Conservation (phyloP, 2,113 vertebrate genomes). For the Centropus unirufus region DNA sequence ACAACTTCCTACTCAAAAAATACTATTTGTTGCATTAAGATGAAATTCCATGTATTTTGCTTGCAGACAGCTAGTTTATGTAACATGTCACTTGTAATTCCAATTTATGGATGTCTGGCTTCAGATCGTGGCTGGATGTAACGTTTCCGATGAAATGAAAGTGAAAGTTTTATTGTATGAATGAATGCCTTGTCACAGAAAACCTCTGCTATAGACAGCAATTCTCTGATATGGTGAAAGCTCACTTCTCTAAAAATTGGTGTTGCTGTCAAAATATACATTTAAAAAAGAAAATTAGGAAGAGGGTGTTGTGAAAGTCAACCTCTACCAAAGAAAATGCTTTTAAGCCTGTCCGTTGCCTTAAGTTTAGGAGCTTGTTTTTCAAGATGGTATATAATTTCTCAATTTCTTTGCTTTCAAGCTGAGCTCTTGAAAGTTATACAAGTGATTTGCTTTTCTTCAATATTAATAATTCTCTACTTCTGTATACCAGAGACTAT, state of each 20-base stretch:
- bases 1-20: not conserved
- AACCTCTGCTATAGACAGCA: not conserved
- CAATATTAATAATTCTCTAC: not conserved
- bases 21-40: slow-evolving; percentile 30
- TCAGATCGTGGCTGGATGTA: slow-evolving; percentile 11
- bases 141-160: slow-evolving; percentile 40
- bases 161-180: slow-evolving; percentile 12
- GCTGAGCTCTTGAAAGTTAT: not conserved
- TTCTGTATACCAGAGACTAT: not conserved
- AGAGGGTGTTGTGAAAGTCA: not conserved
- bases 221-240: not conserved
- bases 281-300: not conserved
- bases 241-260: not conserved
- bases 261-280: not conserved
- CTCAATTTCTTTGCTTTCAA: not conserved
- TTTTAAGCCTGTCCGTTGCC: not conserved
- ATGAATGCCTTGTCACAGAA: not conserved
- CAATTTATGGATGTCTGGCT: slow-evolving; percentile 7
- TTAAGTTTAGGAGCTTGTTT: not conserved
- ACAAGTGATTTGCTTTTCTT: not conserved
- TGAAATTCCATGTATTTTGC: slow-evolving; percentile 48
- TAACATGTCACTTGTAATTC: slow-evolving; percentile 33
- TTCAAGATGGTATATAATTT: not conserved
- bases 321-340: not conserved
- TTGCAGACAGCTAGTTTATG: slow-evolving; percentile 48